Conservation (phyloP, 2,888 invertebrate species). For the Macrophya annulata region DNA sequence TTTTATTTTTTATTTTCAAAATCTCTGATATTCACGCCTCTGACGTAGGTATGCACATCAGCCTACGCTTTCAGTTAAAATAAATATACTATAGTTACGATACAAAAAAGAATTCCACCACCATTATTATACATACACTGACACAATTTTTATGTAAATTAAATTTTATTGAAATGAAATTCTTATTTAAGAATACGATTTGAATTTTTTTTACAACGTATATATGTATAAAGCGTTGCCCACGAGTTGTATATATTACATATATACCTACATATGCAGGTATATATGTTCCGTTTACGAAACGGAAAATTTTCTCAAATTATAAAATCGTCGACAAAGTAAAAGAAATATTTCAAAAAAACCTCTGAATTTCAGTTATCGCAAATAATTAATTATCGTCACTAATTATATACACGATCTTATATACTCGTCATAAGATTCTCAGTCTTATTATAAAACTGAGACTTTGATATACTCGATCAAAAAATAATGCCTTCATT, state of each 20-base stretch:
- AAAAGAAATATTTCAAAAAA: too few relatives aligned
- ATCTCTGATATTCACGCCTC: background rate
- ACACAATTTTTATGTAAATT: constrained; percentile 53
- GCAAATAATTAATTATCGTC: background rate
- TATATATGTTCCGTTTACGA: too few relatives aligned
- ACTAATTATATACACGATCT: background rate
- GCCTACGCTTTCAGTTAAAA: background rate
- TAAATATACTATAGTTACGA: constrained; percentile 1
- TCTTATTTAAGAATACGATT: background rate
- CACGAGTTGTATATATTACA: background rate
- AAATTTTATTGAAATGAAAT: background rate
- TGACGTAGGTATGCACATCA: background rate
- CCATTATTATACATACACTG: constrained; percentile 51
- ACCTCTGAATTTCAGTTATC: too few relatives aligned
- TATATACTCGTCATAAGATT: background rate
- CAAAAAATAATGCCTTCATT: constrained; percentile 2
- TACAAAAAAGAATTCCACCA: constrained; percentile 17
- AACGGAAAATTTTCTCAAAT: too few relatives aligned
- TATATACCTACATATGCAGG: background rate
- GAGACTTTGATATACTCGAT: background rate
- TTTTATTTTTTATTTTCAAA: too few relatives aligned
- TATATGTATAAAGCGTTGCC: background rate
- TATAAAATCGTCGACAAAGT: too few relatives aligned
- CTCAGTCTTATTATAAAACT: background rate
- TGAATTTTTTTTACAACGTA: background rate